A percentile compares a stretch with the other conserved stretches of the same genome.
Evolutionary conservation across 2,888 invertebrate genomes (phyloP).

Genomic region (Amiota communis): DNA sequence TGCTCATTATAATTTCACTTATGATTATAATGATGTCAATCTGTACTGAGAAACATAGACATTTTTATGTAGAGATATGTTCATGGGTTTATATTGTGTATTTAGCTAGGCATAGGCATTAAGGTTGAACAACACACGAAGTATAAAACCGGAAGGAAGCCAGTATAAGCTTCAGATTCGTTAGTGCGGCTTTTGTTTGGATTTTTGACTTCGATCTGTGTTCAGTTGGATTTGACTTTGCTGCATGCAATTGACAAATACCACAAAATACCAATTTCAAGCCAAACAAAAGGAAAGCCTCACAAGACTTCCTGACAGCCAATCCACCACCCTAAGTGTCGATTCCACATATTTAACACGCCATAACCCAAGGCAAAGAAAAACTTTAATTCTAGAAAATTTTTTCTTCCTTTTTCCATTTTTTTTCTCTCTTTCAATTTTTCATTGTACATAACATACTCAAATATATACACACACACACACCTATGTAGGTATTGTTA

Average conservation of each 20-base stretch:
- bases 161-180: not conserved
- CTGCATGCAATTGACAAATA: conserved; percentile 47
- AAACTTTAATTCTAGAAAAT: no score
- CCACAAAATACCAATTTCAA: conserved; percentile 24
- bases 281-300: conserved; percentile 16
- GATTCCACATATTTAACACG: not conserved
- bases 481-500: no score
- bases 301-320: conserved; percentile 5
- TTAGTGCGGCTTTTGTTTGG: conserved; percentile 30
- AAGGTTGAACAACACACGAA: not conserved
- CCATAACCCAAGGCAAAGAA: not conserved
- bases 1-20: conserved; percentile 38
- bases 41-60: not conserved
- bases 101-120: not conserved
- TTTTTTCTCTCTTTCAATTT: not conserved
- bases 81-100: not conserved
- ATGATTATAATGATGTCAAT: conserved; percentile 32
- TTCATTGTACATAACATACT: not conserved
- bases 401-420: not conserved
- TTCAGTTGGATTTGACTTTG: not conserved
- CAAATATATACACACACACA: not conserved
- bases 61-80: conserved; percentile 17
- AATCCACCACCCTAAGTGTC: not conserved
- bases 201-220: conserved; percentile 30
- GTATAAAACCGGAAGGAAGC: conserved; percentile 48